Evolutionary conservation across 2,888 invertebrate species (phyloP), one percentile per base, ranked within the genome.

Genomic region (Machimus atricapillus): DNA sequence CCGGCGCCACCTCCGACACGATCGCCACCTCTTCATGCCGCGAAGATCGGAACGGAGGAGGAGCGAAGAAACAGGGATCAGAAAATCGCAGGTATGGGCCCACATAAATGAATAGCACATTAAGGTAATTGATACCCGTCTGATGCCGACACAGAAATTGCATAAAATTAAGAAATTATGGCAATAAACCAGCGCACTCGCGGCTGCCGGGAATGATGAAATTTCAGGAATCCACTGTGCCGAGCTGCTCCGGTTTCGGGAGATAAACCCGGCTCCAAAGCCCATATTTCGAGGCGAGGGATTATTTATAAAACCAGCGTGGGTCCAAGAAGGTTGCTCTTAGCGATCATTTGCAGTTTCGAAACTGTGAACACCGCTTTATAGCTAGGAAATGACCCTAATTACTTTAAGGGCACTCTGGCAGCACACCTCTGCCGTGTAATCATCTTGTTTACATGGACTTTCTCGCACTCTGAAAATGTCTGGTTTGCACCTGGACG

Each of bases 151-250:
- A 83, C 23, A 66, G 66, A 83, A 83, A 83, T 83, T 83, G 83
- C 83, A 83, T 83, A 83, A 83, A 83, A 83, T 83, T 81, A 73
- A 83, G 83, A 83, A 73, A 83, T 83, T 83, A 83, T 73, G 58
- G 66, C 83, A 66, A 81, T 81, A 81, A 46, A 81, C 81, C n/a
- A 52, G 81, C n/a, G 27, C 52, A 27, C 27, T 81, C 37, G 27
- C 37, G 27, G 81, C 81, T 81, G 81, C 81, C 31, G 81, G 27
- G 31, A 56, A 81, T 81, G 81, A 81, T 81, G 81, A 81, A 81
- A 81, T 81, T 52, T 31, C 31, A 56, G 56, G 81, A 52, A 31
- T 81, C 52, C 46, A 76, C 76, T 16, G 76, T 1, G 34, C 27
- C 40, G 37, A 31, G 2, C 56, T 56, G 78, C 16, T 78, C 43